Conservation (phyloP, 2,888 invertebrate species). For the Lasius fuliginosus region DNA sequence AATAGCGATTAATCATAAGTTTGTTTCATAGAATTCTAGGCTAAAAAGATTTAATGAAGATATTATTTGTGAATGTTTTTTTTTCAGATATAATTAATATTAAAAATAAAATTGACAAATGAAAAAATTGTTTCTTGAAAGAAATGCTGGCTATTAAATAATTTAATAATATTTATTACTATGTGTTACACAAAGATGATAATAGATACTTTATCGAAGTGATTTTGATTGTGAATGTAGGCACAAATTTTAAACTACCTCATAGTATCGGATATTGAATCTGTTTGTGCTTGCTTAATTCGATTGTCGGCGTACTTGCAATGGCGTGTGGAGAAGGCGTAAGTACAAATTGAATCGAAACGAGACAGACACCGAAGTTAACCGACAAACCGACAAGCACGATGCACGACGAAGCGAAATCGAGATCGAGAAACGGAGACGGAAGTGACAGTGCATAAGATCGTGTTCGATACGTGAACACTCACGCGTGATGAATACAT, state of each 20-base stretch:
- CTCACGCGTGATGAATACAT: constrained; percentile 44
- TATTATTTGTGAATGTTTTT: neutral
- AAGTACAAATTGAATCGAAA: constrained; percentile 54
- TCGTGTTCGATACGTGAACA: constrained; percentile 47
- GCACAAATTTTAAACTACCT: constrained; percentile 29
- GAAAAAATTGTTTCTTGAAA: neutral
- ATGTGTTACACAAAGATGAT: neutral
- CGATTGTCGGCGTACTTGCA: constrained; percentile 32
- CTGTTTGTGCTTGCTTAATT: constrained; percentile 42
- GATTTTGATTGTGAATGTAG: neutral
- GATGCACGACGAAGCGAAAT: constrained; percentile 32
- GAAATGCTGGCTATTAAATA: neutral
- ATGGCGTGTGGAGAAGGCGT: constrained; percentile 32
- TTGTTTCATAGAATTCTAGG: neutral
- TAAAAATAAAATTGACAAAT: neutral
- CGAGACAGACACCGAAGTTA: constrained; percentile 62
- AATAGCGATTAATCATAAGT: constrained; percentile 10
- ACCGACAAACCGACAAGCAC: constrained; percentile 35
- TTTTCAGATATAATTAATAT: neutral
- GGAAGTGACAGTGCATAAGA: constrained; percentile 29
- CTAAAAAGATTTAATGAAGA: neutral
- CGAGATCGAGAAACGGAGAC: constrained; percentile 27
- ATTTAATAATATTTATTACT: neutral
- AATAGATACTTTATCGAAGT: neutral
- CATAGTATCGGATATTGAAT: constrained; percentile 21